Conservation (phyloP, 2,888 invertebrate genomes). For the Troides helena region DNA sequence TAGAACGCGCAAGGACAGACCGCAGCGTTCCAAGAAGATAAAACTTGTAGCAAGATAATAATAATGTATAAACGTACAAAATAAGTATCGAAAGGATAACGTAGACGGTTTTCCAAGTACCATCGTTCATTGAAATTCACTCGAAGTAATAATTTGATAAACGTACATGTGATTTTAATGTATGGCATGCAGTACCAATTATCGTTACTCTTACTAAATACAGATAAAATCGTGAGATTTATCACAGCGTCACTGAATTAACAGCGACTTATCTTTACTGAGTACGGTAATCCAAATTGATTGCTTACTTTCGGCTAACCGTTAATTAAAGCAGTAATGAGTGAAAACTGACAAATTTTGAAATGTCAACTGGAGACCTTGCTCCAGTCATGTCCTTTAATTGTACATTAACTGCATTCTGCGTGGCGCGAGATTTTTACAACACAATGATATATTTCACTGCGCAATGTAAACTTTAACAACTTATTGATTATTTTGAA, state of each 20-base stretch:
- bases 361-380: conserved; percentile 68
- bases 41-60: conserved; percentile 12
- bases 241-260: conserved; percentile 4
- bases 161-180: conserved; percentile 17
- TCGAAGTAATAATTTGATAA: conserved; percentile 23
- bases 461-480: neutral
- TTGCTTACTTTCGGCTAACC: conserved; percentile 24
- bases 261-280: conserved; percentile 10
- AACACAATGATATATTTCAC: neutral
- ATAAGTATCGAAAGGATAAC: conserved; percentile 10
- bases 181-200: conserved; percentile 14
- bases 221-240: conserved; percentile 16
- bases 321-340: conserved; percentile 57
- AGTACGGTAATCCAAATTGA: conserved; percentile 21
- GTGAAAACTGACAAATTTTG: conserved; percentile 62
- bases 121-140: conserved; percentile 20
- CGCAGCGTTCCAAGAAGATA: conserved; percentile 34
- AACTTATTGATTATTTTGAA: neutral
- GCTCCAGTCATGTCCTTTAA: conserved; percentile 63
- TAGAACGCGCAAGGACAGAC: conserved; percentile 58
- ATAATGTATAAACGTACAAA: conserved; percentile 17
- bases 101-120: conserved; percentile 19
- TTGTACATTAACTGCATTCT: conserved; percentile 52
- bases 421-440: conserved; percentile 1
- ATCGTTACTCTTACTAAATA: conserved; percentile 18